phyloP scores from a whole-genome alignment of 1,140 invertebrate species.

The Pseudobourletiella spinata region DNA sequence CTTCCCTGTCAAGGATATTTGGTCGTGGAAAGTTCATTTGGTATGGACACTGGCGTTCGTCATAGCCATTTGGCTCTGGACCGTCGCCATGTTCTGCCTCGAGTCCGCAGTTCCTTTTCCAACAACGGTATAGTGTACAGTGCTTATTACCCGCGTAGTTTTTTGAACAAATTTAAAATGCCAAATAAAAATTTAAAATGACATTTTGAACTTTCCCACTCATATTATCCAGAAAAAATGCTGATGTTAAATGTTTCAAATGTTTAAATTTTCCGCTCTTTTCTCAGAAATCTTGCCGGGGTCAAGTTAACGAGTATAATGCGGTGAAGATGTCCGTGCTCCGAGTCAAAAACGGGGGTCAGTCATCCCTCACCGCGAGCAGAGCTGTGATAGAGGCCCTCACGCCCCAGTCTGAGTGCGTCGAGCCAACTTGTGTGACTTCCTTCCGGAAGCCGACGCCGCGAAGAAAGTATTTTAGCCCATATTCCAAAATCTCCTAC shows the following conservation, averaged over 20 bases:
- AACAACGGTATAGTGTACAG: conserved; percentile 12
- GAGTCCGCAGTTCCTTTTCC: conserved; percentile 22
- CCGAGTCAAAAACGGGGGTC: conserved; percentile 4
- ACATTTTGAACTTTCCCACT: background rate
- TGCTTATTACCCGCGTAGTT: background rate
- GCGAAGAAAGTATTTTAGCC: too few relatives aligned
- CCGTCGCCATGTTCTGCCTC: conserved; percentile 29
- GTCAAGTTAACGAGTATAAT: too few relatives aligned
- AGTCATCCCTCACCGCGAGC: background rate
- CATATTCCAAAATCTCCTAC: conserved; percentile 20
- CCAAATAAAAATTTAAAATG: background rate
- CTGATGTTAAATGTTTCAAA: too few relatives aligned
- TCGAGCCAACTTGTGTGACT: too few relatives aligned
- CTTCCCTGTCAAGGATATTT: conserved; percentile 30
- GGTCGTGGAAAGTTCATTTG: conserved; percentile 47
- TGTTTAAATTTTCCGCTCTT: too few relatives aligned
- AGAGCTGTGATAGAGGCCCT: too few relatives aligned
- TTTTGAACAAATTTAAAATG: background rate
- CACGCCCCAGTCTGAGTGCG: too few relatives aligned
- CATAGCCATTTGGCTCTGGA: conserved; percentile 35
- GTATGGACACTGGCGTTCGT: conserved; percentile 51
- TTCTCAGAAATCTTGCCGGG: too few relatives aligned
- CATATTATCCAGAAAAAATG: conserved; percentile 11
- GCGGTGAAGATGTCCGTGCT: conserved; percentile 25
- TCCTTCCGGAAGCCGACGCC: too few relatives aligned